Evolutionary conservation across 2,888 invertebrate species (phyloP).

Genomic region (Alloplasta piceator): DNA sequence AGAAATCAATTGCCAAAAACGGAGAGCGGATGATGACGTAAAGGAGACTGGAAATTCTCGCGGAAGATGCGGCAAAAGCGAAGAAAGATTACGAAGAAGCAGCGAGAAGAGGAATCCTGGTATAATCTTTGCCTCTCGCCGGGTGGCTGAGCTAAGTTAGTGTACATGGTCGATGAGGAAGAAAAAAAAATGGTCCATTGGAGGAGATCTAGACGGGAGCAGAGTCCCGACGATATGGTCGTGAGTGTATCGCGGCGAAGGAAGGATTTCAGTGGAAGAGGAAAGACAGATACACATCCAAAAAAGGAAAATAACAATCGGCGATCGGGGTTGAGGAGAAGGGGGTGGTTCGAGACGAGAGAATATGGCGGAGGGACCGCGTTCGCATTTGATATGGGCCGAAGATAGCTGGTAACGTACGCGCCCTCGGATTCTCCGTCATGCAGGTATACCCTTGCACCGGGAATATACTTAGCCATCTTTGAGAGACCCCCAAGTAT

Average conservation of each 20-base stretch:
- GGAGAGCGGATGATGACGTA: constrained; percentile 43
- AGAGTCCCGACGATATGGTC: constrained; percentile 31
- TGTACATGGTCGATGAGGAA: constrained; percentile 29
- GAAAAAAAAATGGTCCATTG: constrained; percentile 21
- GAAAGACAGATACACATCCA: constrained; percentile 25
- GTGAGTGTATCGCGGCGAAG: constrained; percentile 38
- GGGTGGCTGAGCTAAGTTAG: constrained; percentile 52
- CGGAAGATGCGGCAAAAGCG: constrained; percentile 39
- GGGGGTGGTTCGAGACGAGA: constrained; percentile 53
- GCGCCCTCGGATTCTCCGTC: constrained; percentile 78
- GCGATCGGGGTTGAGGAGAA: constrained; percentile 57
- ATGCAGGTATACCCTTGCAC: constrained; percentile 72
- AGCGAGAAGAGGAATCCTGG: constrained; percentile 30
- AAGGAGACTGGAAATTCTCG: no score
- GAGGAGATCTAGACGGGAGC: constrained; percentile 30
- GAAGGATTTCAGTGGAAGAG: constrained; percentile 24
- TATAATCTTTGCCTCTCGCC: constrained; percentile 49
- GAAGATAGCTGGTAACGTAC: constrained; percentile 82
- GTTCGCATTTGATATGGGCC: constrained; percentile 82
- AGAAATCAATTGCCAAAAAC: background rate
- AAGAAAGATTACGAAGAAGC: constrained; percentile 55
- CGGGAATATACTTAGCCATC: constrained; percentile 58
- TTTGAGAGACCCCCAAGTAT: constrained; percentile 59
- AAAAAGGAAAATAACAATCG: constrained; percentile 59
- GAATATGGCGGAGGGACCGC: constrained; percentile 73